phyloP scores from a whole-genome alignment of 2,797 vertebrate genomes.

The Coracias cyanogaster region DNA sequence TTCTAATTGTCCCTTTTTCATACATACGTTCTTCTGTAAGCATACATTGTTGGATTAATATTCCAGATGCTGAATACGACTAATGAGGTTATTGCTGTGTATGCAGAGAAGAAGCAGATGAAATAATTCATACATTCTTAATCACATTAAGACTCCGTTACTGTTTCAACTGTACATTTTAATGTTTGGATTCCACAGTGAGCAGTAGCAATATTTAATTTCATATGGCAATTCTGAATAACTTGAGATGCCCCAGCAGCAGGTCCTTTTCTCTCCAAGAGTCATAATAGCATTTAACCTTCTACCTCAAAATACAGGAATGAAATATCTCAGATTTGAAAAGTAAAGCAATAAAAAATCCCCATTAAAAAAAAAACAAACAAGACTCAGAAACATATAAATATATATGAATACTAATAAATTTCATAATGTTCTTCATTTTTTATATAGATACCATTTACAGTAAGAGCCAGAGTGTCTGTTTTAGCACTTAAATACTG shows the following conservation, averaged over 20 bases:
- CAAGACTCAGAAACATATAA: neutral
- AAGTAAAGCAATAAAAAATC: neutral
- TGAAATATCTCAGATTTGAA: neutral
- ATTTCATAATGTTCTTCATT: neutral
- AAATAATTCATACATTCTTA: constrained; percentile 34
- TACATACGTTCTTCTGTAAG: neutral
- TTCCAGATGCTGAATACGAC: neutral
- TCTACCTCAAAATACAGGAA: neutral
- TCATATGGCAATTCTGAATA: neutral
- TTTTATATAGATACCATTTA: neutral
- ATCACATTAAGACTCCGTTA: neutral
- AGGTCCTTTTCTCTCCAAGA: neutral
- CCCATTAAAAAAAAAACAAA: neutral
- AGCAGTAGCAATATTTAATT: neutral
- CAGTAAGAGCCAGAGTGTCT: neutral
- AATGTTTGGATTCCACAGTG: constrained; percentile 5
- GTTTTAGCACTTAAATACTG: neutral
- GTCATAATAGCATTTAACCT: neutral
- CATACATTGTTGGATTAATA: neutral
- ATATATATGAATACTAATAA: neutral
- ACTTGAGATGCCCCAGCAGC: neutral
- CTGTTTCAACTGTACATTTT: neutral
- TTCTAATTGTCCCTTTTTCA: neutral
- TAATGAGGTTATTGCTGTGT: neutral
- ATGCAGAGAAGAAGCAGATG: neutral